phyloP scores from a whole-genome alignment of 2,113 vertebrate genomes.

The Malurus cyaneus region DNA sequence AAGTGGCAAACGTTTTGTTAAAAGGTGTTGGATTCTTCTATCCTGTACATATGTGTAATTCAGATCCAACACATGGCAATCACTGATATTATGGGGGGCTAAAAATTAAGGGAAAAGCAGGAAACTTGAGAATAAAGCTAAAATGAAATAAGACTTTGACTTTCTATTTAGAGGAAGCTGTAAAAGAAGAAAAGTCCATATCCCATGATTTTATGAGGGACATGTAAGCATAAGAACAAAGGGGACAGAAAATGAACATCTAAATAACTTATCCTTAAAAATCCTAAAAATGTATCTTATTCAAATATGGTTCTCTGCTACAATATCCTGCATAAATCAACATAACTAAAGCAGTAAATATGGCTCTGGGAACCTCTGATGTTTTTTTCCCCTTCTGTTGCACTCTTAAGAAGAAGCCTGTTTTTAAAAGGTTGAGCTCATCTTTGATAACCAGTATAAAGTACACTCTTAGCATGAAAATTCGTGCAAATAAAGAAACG shows the following conservation, averaged over 20 bases:
- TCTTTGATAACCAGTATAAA: background rate
- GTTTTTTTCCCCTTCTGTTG: accelerated
- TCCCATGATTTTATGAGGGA: background rate
- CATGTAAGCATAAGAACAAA: background rate
- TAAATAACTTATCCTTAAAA: background rate
- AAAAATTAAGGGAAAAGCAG: background rate
- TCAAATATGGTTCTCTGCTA: accelerated
- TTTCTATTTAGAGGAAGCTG: background rate
- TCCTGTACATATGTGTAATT: background rate
- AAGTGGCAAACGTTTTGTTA: background rate
- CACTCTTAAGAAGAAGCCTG: background rate
- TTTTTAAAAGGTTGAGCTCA: background rate
- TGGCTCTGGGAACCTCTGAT: background rate
- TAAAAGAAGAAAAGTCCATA: background rate
- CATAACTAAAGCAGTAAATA: background rate
- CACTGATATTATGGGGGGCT: background rate
- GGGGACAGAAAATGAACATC: background rate
- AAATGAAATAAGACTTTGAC: background rate
- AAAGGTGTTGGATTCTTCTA: background rate
- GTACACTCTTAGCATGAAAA: background rate
- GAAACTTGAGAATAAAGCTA: background rate
- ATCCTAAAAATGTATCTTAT: background rate
- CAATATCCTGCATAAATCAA: background rate
- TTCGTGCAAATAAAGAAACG: background rate
- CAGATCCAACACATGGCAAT: background rate